Evolutionary conservation across 2,797 vertebrate genomes (phyloP), one percentile per base, ranked within the genome.

Genomic region (Taenioides sp.): DNA sequence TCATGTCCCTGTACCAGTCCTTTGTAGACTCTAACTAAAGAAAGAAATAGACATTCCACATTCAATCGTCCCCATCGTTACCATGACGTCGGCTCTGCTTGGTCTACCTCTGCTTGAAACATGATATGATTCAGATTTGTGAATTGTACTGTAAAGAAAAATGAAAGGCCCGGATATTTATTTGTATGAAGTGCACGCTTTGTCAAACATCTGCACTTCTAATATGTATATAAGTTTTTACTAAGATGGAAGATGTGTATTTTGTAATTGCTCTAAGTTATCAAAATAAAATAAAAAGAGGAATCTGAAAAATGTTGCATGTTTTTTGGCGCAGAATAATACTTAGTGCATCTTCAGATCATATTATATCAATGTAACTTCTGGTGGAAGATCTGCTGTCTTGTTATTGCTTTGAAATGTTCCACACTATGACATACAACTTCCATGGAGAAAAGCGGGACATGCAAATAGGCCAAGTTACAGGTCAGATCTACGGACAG

Each of bases 1-100:
- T 95, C 28, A 88, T 78, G 34, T 70, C 90, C 37, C 80, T 94
- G 31, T 93, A 92, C 64, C 81, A 92, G 18, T 88, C 90, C 27
- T 91, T 90, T 50, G 52, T 80, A 31, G 79, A 88, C 0, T 69
- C 54, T 27, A 87, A 86, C 72, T 94, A 89, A 88, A 82, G 34
- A 12, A 22, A 12, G 10, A 11, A 3, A 55, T 11, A 43, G 40
- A 47, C 43, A 47, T 47, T n/a, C 17, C 37, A 34, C 65, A 49
- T 31, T 50, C 18, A 20, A 9, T 54, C 12, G 11, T 52, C 49
- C 52, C 67, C 61, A 71, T 55, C 31, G 63, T 69, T 7, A 70
- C 57, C 23, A 76, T 67, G 16, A 78, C 43, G 50, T 62, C 4
- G 20, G 43, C 76, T 67, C 66, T 47, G 59, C 70, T 73, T 70